These are phyloP conservation scores for Macrosiphum euphorbiae DNA, from an alignment of 2,888 invertebrate genomes.

Conservation along the genomic window DNA sequence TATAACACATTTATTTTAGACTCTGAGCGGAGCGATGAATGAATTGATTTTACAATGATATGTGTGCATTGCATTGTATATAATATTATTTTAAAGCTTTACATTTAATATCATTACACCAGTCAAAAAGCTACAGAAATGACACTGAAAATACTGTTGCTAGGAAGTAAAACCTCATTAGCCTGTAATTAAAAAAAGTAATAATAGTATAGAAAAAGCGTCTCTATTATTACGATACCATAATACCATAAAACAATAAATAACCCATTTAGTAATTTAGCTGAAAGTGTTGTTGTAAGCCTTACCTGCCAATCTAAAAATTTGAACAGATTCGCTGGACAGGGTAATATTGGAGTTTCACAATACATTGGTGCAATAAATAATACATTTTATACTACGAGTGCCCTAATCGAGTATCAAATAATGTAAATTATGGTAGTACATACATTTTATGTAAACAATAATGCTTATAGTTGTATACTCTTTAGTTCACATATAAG, in stretches of 20 bases:
- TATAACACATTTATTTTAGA: too few relatives aligned
- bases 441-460: background rate
- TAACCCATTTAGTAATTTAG: constrained; percentile 10
- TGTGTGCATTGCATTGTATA: too few relatives aligned
- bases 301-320: background rate
- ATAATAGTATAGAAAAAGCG: background rate
- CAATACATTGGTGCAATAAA: background rate
- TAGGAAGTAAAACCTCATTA: background rate
- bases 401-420: background rate
- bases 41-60: too few relatives aligned
- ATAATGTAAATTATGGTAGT: background rate
- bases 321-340: background rate
- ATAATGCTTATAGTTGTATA: background rate
- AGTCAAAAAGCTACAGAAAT: background rate
- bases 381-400: too few relatives aligned
- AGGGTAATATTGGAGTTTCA: background rate
- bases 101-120: background rate
- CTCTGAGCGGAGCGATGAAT: too few relatives aligned
- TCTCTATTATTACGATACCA: background rate
- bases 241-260: background rate
- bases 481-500: background rate
- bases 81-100: background rate
- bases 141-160: background rate
- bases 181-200: too few relatives aligned
- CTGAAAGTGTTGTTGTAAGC: background rate